Percentiles rank a stretch among this genome's conserved stretches.
phyloP scores from a whole-genome alignment of 2,797 vertebrate species.

The Bradypodion pumilum region DNA sequence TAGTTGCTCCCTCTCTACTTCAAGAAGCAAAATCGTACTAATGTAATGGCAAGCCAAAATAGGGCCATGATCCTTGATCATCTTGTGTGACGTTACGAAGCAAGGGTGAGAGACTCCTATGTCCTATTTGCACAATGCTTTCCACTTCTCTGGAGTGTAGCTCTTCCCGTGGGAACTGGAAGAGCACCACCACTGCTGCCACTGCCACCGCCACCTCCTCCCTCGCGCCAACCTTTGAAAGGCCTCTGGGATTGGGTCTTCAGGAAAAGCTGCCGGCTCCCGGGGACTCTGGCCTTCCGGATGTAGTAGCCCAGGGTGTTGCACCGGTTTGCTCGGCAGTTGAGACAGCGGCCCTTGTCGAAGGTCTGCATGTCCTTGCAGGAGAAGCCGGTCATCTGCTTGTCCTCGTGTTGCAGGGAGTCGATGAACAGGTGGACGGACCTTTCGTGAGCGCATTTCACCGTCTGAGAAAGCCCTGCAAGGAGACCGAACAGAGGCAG shows the following conservation, averaged over 20 bases:
- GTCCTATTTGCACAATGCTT: too few species aligned
- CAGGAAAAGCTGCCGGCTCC: constrained; percentile 84
- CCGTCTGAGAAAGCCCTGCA: constrained; percentile 81
- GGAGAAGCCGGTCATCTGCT: constrained; percentile 87
- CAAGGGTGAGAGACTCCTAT: too few species aligned
- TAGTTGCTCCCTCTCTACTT: too few species aligned
- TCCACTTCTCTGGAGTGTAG: too few species aligned
- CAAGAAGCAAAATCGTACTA: too few species aligned
- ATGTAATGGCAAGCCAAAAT: too few species aligned
- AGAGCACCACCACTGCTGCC: too few species aligned
- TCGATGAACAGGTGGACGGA: constrained; percentile 94
- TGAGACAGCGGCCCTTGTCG: constrained; percentile 87
- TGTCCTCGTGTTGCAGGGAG: constrained; percentile 84
- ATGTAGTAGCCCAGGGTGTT: constrained; percentile 89
- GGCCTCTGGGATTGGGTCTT: constrained; percentile 85
- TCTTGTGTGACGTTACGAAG: too few species aligned
- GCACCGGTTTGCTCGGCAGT: constrained; percentile 87
- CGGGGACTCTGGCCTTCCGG: constrained; percentile 63
- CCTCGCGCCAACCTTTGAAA: constrained; percentile 85
- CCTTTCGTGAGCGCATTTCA: constrained; percentile 94
- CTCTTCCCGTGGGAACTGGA: too few species aligned
- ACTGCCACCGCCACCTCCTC: too few species aligned
- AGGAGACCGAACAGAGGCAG: neutral
- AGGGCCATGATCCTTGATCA: too few species aligned
- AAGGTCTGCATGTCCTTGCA: constrained; percentile 86